Percentiles rank a stretch among this genome's conserved stretches.
phyloP scores from a whole-genome alignment of 2,888 invertebrate genomes.

The Cantharis flavilabris region DNA sequence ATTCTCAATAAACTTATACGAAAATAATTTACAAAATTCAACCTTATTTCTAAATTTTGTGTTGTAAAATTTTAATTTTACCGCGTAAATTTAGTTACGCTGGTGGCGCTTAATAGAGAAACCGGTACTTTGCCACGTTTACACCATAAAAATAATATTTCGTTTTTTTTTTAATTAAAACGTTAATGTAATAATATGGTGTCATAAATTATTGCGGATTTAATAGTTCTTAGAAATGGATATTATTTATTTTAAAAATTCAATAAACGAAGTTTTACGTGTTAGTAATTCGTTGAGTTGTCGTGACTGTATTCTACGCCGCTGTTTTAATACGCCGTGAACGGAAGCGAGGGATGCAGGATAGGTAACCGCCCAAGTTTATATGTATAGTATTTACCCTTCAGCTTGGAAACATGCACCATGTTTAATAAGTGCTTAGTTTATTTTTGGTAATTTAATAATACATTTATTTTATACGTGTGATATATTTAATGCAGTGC shows the following conservation, averaged over 20 bases:
- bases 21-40: too few species aligned
- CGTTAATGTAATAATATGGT: not conserved
- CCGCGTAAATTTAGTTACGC: not conserved
- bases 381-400: slow-evolving; percentile 1
- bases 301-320: not conserved
- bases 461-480: not conserved
- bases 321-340: not conserved
- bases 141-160: too few species aligned
- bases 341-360: not conserved
- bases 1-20: too few species aligned
- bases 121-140: not conserved
- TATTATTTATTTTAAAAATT: not conserved
- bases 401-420: not conserved
- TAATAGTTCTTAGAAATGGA: not conserved
- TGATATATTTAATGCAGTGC: not conserved
- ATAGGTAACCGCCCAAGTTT: not conserved
- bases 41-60: too few species aligned
- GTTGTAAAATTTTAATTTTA: not conserved
- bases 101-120: not conserved
- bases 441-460: not conserved
- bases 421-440: not conserved
- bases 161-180: not conserved
- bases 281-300: not conserved
- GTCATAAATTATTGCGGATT: not conserved
- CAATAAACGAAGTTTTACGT: not conserved